Evolutionary conservation across 2,888 invertebrate genomes (phyloP).

Genomic region (Plebejus anna): DNA sequence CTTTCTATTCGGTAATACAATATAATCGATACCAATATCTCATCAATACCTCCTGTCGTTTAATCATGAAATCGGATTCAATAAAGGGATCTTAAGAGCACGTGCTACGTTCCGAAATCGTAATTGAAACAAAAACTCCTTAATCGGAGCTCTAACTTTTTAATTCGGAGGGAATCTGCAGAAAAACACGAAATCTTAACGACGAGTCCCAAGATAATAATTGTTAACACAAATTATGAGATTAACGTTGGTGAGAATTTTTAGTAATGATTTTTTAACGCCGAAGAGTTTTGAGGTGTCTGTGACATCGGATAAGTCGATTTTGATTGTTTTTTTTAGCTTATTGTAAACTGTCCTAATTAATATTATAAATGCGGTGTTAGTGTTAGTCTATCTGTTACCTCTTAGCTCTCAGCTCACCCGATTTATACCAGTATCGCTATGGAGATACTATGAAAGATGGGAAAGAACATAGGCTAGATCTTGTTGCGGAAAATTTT

Average conservation of each 20-base stretch:
- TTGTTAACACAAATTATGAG: background rate
- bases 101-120: conserved; percentile 15
- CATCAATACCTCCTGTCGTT: background rate
- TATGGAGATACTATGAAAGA: too few relatives aligned
- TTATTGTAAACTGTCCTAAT: too few relatives aligned
- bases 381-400: too few relatives aligned
- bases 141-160: conserved; percentile 19
- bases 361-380: too few relatives aligned
- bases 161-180: background rate
- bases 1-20: background rate
- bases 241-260: background rate
- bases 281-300: background rate
- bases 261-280: background rate
- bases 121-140: background rate
- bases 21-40: background rate
- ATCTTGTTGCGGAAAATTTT: too few relatives aligned
- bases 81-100: conserved; percentile 10
- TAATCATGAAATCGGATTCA: conserved; percentile 5
- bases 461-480: too few relatives aligned
- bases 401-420: too few relatives aligned
- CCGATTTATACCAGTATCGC: too few relatives aligned
- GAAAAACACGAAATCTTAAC: conserved; percentile 14
- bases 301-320: background rate
- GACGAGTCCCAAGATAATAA: conserved; percentile 9
- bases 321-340: background rate